phyloP scores from a whole-genome alignment of 2,888 invertebrate species.

The Strigamia crassipes region DNA sequence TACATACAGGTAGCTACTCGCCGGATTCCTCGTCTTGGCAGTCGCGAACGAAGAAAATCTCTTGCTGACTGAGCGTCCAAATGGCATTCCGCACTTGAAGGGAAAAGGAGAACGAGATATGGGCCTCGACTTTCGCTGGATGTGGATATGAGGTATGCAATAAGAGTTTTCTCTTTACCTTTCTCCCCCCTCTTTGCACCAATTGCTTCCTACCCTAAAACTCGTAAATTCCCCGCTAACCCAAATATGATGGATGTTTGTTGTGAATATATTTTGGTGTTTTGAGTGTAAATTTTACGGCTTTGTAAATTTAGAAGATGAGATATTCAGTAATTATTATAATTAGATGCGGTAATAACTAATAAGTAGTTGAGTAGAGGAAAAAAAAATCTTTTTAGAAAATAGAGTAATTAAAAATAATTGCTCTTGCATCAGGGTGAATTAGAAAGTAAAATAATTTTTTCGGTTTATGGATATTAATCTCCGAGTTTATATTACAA shows the following conservation, averaged over 20 bases:
- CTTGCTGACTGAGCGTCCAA: background rate
- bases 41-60: background rate
- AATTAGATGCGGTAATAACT: background rate
- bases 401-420: constrained; percentile 5
- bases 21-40: background rate
- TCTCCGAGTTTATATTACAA: no score
- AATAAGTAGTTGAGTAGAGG: background rate
- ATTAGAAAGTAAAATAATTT: background rate
- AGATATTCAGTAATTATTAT: background rate
- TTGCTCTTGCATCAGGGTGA: background rate
- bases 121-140: background rate
- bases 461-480: background rate
- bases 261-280: background rate
- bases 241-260: background rate
- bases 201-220: background rate
- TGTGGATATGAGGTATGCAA: background rate
- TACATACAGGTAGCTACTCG: constrained; percentile 23
- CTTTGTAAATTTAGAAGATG: background rate
- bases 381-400: background rate
- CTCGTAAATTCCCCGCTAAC: constrained; percentile 6
- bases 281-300: background rate
- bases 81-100: background rate
- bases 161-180: background rate
- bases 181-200: constrained; percentile 26
- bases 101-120: background rate